Evolutionary conservation across 2,113 vertebrate species (phyloP).

Genomic region (Pygathrix nemaeus): DNA sequence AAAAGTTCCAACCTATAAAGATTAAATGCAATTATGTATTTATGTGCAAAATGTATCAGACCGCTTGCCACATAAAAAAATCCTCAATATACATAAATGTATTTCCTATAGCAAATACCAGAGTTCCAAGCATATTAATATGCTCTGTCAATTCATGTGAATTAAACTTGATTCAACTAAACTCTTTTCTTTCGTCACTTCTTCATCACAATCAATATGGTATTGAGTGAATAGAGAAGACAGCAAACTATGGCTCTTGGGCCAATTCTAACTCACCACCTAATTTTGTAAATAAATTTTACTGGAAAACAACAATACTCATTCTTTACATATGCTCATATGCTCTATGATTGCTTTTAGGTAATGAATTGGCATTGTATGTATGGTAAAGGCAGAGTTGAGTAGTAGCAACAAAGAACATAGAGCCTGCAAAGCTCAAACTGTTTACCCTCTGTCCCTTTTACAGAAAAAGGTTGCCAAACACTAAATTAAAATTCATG

Average conservation of each 20-base stretch:
- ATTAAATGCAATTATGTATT: slow-evolving; percentile 45
- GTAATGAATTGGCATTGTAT: background rate
- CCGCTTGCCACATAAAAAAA: slow-evolving; percentile 34
- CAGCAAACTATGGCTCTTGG: background rate
- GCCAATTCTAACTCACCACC: background rate
- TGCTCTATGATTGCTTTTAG: background rate
- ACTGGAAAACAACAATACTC: background rate
- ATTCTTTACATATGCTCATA: background rate
- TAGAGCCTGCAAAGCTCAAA: background rate
- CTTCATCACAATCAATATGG: slow-evolving; percentile 17
- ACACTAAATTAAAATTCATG: background rate
- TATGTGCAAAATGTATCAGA: slow-evolving; percentile 44
- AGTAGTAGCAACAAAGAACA: background rate
- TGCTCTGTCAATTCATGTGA: background rate
- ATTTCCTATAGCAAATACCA: slow-evolving; percentile 32
- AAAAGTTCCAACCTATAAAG: slow-evolving; percentile 14
- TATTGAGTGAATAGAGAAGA: background rate
- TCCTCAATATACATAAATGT: slow-evolving; percentile 41
- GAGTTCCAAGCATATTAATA: background rate
- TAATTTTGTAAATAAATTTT: slow-evolving; percentile 29
- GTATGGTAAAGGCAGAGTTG: background rate
- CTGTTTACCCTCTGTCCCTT: background rate
- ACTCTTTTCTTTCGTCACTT: background rate
- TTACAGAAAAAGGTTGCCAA: background rate
- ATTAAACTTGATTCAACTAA: slow-evolving; percentile 17